Conservation (phyloP, 2,113 vertebrate species). For the Hippocampus zosterae region DNA sequence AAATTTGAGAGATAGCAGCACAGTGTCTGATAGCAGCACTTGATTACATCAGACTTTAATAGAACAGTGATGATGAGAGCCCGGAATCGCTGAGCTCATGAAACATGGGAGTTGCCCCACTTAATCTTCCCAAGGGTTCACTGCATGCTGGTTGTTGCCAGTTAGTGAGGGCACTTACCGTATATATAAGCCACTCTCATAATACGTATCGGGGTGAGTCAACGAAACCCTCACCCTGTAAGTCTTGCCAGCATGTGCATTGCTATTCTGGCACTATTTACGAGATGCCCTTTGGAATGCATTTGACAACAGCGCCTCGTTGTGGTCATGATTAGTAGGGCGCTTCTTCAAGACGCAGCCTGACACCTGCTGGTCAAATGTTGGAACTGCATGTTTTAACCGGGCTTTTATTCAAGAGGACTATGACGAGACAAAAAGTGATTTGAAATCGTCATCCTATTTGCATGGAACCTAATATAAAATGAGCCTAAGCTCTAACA, state of each 20-base stretch:
- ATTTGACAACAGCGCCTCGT: conserved; percentile 21
- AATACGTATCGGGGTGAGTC: conserved; percentile 36
- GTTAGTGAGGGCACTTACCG: conserved; percentile 19
- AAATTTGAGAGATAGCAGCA: neutral
- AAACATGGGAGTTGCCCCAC: conserved; percentile 13
- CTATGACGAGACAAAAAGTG: neutral
- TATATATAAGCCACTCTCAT: conserved; percentile 13
- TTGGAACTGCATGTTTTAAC: too few relatives aligned
- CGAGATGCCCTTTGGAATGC: conserved; percentile 21
- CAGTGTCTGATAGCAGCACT: conserved; percentile 7
- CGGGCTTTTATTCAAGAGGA: too few relatives aligned
- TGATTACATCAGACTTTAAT: conserved; percentile 29
- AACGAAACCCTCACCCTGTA: conserved; percentile 24
- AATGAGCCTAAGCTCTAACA: too few relatives aligned
- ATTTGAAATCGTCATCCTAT: neutral
- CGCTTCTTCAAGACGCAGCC: conserved; percentile 20
- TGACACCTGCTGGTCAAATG: too few relatives aligned
- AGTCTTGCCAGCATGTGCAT: neutral
- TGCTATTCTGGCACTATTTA: conserved; percentile 22
- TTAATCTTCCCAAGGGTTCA: conserved; percentile 20
- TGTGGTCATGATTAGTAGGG: conserved; percentile 16
- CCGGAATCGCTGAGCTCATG: conserved; percentile 42
- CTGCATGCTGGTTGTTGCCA: conserved; percentile 29
- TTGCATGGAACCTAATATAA: neutral
- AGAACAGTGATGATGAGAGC: conserved; percentile 11